phyloP scores from a whole-genome alignment of 1,140 invertebrate genomes.

The Leptopilina boulardi region DNA sequence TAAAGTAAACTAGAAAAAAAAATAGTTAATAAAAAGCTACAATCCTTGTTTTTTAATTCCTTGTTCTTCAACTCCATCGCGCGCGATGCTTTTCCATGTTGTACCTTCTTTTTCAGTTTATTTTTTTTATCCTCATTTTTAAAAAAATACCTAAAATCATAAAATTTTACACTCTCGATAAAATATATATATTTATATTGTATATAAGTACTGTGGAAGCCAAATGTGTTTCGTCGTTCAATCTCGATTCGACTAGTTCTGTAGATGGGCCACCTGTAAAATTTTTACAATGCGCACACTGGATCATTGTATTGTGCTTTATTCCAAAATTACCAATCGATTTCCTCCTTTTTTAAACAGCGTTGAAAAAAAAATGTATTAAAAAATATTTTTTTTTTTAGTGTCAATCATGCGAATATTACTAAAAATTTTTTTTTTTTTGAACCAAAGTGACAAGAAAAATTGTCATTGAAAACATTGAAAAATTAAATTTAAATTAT shows the following conservation, averaged over 20 bases:
- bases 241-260: constrained; percentile 59
- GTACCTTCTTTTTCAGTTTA: constrained; percentile 14
- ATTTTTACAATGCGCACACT: constrained; percentile 46
- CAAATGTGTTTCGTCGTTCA: constrained; percentile 51
- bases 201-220: constrained; percentile 54
- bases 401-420: no score
- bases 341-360: background rate
- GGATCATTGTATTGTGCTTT: constrained; percentile 30
- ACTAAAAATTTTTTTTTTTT: no score
- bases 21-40: constrained; percentile 39
- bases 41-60: constrained; percentile 38
- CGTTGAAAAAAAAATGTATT: no score
- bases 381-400: no score
- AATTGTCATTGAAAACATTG: no score
- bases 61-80: constrained; percentile 6
- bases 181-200: no score
- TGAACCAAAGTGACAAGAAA: no score
- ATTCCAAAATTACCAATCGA: constrained; percentile 17
- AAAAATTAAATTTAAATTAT: no score
- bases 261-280: constrained; percentile 51
- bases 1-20: constrained; percentile 32
- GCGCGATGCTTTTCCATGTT: constrained; percentile 11
- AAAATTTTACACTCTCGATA: constrained; percentile 47
- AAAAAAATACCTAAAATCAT: constrained; percentile 45
- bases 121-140: constrained; percentile 39